Percentiles rank a stretch among this genome's conserved stretches.
phyloP scores from a whole-genome alignment of 1,140 invertebrate genomes.

The Phthorimaea operculella region DNA sequence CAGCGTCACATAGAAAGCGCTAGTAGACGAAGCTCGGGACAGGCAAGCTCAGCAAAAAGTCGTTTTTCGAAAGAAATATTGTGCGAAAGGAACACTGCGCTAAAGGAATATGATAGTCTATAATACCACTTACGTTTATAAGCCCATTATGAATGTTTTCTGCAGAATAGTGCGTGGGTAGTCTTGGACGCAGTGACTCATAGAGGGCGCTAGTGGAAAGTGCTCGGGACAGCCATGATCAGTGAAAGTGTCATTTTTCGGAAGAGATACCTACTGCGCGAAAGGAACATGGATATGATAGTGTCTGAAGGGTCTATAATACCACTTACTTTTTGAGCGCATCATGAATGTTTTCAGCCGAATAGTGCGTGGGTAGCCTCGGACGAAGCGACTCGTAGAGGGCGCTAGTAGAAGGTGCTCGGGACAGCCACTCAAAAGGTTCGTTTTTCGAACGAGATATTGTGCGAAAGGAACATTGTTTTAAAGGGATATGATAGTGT shows the following conservation, averaged over 20 bases:
- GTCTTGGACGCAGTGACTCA: constrained; percentile 78
- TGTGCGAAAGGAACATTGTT: too few relatives aligned
- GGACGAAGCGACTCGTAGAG: constrained; percentile 88
- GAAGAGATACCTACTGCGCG: too few relatives aligned
- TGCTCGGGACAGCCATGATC: constrained; percentile 87
- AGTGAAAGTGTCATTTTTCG: too few relatives aligned
- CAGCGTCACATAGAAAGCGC: constrained; percentile 91
- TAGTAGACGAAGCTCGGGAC: constrained; percentile 88
- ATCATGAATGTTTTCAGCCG: constrained; percentile 90
- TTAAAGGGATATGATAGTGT: too few relatives aligned
- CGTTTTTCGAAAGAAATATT: too few relatives aligned
- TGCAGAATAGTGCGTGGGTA: constrained; percentile 78
- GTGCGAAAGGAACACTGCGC: too few relatives aligned
- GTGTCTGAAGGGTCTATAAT: too few relatives aligned
- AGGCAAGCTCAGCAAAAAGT: constrained; percentile 92
- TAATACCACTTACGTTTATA: constrained; percentile 76
- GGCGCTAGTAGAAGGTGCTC: constrained; percentile 91
- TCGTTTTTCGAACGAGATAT: too few relatives aligned
- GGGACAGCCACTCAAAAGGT: constrained; percentile 88
- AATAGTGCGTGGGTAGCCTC: constrained; percentile 72
- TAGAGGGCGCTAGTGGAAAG: constrained; percentile 93
- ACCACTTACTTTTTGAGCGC: constrained; percentile 78
- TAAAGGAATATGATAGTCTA: too few relatives aligned
- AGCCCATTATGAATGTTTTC: constrained; percentile 88
- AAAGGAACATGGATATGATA: too few relatives aligned